Base-by-base conservation (phyloP, 1,140 invertebrate species). In the Drosophila miranda region DNA sequence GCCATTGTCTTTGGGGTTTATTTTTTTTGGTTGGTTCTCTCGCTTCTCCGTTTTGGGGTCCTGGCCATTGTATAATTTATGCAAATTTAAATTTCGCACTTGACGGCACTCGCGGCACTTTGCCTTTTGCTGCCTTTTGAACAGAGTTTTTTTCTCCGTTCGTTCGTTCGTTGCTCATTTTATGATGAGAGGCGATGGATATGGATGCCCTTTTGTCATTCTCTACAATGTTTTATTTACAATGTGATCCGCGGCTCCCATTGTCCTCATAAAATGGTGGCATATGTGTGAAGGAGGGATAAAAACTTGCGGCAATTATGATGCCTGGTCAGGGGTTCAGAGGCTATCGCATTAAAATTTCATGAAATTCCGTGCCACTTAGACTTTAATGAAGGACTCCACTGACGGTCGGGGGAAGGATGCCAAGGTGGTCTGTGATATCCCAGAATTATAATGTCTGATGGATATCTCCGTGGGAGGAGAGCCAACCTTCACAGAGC, bases 41-140 rank as follows among this genome's bases (percentile, higher is more conserved):
- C 16, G 23, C n/a, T 6, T 11, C 28, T 34, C 9, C 30, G 30
- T 52, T 67, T 48, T n/a, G 34, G 44, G 26, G 51, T 34, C 56
- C 51, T 68, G 66, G n/a, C 66, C 66, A 69, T 69, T 69, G 66
- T 68, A 69, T 69, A 69, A 69, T 69, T 69, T 69, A 69, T 69
- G 66, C 66, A 69, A 69, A 69, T 69, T 69, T 69, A 69, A 68
- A 69, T 69, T 68, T 69, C 66, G 66, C 66, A 68, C 66, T 69
- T 69, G 66, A 69, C 66, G 66, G 66, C 66, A 69, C 66, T 68
- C 63, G 66, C 66, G 66, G 66, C 66, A 69, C 63, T 69, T 69
- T 69, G 64, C 49, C 64, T 21, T 67, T 38, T 4, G 34, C 34
- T 67, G 64, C 64, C 49, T 68, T 68, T 64, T 69, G 9, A 38